Evolutionary conservation across 1,140 invertebrate species (phyloP).

Genomic region (Orussus abietinus): DNA sequence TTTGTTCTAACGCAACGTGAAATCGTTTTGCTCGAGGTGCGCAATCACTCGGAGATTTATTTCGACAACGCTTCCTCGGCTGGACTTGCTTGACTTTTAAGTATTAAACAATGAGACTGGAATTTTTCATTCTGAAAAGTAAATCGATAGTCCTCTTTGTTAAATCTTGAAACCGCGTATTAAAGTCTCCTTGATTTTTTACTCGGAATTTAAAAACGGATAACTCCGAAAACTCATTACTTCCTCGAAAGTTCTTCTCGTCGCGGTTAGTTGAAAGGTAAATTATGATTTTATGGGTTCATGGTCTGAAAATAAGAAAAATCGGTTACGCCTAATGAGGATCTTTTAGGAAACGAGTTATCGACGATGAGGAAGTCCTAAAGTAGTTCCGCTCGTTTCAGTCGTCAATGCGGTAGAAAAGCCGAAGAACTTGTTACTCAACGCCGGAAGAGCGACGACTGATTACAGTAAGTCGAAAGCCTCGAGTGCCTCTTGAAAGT

Average conservation of each 20-base stretch:
- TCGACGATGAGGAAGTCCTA: slow-evolving; percentile 10
- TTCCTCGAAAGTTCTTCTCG: no score
- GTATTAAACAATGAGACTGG: no score
- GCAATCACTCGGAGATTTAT: not conserved
- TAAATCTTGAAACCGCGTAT: no score
- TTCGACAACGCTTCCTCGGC: no score
- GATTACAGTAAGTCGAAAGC: slow-evolving; percentile 41
- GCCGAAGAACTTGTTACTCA: slow-evolving; percentile 40
- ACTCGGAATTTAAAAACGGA: no score
- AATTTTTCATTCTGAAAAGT: no score
- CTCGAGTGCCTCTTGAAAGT: not conserved
- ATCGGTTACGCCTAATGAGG: slow-evolving; percentile 5
- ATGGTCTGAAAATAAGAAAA: slow-evolving; percentile 4
- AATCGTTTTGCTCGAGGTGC: not conserved
- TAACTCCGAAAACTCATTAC: no score
- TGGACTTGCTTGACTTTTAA: no score
- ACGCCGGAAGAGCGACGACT: slow-evolving; percentile 41
- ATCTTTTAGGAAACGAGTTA: slow-evolving; percentile 1
- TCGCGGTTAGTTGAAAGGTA: no score
- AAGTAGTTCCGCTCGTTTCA: slow-evolving; percentile 23
- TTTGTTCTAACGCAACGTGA: not conserved
- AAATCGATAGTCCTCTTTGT: no score
- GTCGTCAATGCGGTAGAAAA: slow-evolving; percentile 43
- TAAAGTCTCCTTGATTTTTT: no score
- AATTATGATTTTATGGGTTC: no score